phyloP scores from a whole-genome alignment of 2,113 vertebrate species.

The Mixornis gularis region DNA sequence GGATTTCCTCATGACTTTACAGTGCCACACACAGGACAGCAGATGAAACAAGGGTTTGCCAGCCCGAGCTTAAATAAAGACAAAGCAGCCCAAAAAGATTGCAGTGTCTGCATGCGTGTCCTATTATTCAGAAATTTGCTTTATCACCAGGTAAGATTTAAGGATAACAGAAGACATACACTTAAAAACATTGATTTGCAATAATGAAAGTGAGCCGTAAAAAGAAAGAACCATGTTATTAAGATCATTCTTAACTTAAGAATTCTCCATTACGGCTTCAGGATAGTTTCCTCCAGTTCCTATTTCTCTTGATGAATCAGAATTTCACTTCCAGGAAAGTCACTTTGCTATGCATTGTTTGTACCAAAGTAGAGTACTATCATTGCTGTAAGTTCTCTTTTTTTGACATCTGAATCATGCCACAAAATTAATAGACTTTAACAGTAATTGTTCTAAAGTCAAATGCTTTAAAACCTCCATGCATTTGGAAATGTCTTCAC shows the following conservation, averaged over 20 bases:
- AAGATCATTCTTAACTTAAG: background rate
- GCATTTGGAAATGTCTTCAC: background rate
- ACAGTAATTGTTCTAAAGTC: background rate
- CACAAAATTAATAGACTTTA: slow-evolving; percentile 8
- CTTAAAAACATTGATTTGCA: background rate
- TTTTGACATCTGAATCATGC: background rate
- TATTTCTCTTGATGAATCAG: background rate
- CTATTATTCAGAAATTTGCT: background rate
- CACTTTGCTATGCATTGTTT: slow-evolving; percentile 1
- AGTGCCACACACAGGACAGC: background rate
- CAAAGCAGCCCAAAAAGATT: background rate
- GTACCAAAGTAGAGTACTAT: background rate
- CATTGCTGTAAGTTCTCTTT: background rate
- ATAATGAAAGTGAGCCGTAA: background rate
- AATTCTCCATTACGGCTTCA: background rate
- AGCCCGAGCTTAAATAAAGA: background rate
- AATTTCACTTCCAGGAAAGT: background rate
- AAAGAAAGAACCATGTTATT: background rate
- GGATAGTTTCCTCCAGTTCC: background rate
- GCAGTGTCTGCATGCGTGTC: background rate
- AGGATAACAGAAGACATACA: background rate
- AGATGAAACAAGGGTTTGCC: background rate
- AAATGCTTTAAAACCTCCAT: background rate
- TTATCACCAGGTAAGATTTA: background rate
- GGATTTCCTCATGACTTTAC: background rate